Evolutionary conservation across 2,888 invertebrate species (phyloP).

Genomic region (Rhagonycha lutea): DNA sequence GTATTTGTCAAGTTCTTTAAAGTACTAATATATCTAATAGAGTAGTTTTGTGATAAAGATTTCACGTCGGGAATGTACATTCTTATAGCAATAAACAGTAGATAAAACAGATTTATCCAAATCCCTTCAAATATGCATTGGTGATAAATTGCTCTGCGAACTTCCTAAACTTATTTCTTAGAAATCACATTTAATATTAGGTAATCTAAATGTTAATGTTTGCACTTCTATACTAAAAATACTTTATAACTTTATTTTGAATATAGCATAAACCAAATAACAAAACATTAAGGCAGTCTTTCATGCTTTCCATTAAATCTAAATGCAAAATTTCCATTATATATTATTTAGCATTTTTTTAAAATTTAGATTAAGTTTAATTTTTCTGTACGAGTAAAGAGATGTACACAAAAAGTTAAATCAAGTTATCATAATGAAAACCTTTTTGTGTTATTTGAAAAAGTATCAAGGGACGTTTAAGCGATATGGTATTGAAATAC

Average conservation of each 20-base stretch:
- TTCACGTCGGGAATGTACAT: constrained; percentile 22
- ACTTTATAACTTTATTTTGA: background rate
- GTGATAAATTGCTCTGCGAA: constrained; percentile 21
- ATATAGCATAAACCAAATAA: background rate
- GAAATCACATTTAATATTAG: background rate
- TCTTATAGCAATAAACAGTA: constrained; percentile 32
- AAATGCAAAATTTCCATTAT: background rate
- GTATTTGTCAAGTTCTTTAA: background rate
- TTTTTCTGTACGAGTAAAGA: background rate
- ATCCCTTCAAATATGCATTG: constrained; percentile 28
- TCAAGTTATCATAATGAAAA: background rate
- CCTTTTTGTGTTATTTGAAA: background rate
- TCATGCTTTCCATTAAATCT: background rate
- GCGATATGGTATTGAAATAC: background rate
- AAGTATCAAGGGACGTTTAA: background rate
- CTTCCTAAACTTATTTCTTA: background rate
- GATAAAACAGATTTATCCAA: constrained; percentile 32
- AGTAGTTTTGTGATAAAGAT: constrained; percentile 7
- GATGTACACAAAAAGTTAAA: background rate
- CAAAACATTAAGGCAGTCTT: background rate
- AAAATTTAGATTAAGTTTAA: background rate
- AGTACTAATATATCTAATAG: background rate
- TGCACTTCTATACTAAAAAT: background rate
- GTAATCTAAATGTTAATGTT: background rate
- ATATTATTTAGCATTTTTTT: background rate